A percentile compares a stretch with the other conserved stretches of the same genome.
Evolutionary conservation across 1,140 invertebrate species (phyloP).

Genomic region (Thaumetopoea pityocampa): DNA sequence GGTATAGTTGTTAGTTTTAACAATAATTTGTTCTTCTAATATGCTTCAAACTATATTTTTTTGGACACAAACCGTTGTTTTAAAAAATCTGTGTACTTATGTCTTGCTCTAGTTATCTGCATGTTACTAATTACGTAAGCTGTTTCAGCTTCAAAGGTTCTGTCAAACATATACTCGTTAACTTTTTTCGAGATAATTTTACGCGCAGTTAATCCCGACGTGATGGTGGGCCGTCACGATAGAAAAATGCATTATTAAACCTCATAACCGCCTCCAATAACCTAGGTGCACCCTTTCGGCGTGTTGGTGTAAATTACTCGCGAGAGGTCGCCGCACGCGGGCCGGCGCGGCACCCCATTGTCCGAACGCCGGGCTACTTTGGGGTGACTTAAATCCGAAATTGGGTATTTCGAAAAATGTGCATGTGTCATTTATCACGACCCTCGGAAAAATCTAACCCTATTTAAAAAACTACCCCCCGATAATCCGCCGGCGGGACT

Average conservation of each 20-base stretch:
- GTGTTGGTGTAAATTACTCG: constrained; percentile 57
- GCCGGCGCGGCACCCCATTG: constrained; percentile 37
- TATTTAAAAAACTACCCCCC: constrained; percentile 71
- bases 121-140: constrained; percentile 2
- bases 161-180: constrained; percentile 31
- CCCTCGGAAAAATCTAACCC: constrained; percentile 66
- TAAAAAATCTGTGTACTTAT: too few species aligned
- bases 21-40: too few species aligned
- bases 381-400: constrained; percentile 77
- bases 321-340: constrained; percentile 45
- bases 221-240: constrained; percentile 37
- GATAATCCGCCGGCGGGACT: constrained; percentile 57
- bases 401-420: constrained; percentile 77
- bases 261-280: constrained; percentile 54
- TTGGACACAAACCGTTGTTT: too few species aligned
- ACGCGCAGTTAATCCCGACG: constrained; percentile 42
- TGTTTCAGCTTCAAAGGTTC: too few species aligned
- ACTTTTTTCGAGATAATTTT: constrained; percentile 42
- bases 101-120: too few species aligned
- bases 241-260: constrained; percentile 63
- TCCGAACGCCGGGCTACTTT: constrained; percentile 69
- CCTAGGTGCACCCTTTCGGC: constrained; percentile 46
- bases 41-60: too few species aligned
- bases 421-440: constrained; percentile 77
- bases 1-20: too few species aligned